A percentile compares a stretch with the other conserved stretches of the same genome.
Conservation (phyloP, 2,797 vertebrate genomes). For the Epinephelus coioides region DNA sequence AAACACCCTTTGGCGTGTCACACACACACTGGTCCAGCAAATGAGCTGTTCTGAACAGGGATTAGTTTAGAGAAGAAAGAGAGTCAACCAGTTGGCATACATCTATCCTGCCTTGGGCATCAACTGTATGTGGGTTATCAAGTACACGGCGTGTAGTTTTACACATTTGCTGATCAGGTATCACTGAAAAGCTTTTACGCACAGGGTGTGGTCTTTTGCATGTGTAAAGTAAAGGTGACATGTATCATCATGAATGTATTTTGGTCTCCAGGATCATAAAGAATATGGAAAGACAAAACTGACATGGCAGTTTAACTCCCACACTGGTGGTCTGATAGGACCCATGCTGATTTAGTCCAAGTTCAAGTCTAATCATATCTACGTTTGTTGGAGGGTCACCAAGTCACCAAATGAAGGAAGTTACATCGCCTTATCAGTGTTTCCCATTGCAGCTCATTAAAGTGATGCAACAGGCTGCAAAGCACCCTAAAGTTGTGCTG, state of each 20-base stretch:
- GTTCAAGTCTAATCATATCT: conserved; percentile 48
- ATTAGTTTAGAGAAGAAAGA: conserved; percentile 65
- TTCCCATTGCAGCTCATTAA: conserved; percentile 60
- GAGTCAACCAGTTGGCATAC: conserved; percentile 59
- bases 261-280: not conserved
- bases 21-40: conserved; percentile 44
- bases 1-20: conserved; percentile 67
- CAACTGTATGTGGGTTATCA: conserved; percentile 32
- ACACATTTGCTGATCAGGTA: conserved; percentile 74
- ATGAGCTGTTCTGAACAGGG: conserved; percentile 62
- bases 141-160: conserved; percentile 60
- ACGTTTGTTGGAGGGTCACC: conserved; percentile 57
- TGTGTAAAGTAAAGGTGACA: conserved; percentile 17
- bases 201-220: conserved; percentile 40
- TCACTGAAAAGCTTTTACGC: conserved; percentile 61
- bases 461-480: conserved; percentile 86
- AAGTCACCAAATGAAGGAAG: conserved; percentile 46
- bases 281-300: conserved; percentile 13
- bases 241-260: conserved; percentile 2
- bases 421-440: conserved; percentile 30
- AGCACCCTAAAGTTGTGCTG: conserved; percentile 57
- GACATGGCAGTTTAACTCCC: not conserved
- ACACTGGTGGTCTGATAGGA: not conserved
- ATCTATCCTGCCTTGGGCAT: conserved; percentile 49
- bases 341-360: not conserved